A percentile compares a stretch with the other conserved stretches of the same genome.
Evolutionary conservation across 64 coral and sea anemone genomes (phyloP).

Genomic region (Orbicella faveolata): DNA sequence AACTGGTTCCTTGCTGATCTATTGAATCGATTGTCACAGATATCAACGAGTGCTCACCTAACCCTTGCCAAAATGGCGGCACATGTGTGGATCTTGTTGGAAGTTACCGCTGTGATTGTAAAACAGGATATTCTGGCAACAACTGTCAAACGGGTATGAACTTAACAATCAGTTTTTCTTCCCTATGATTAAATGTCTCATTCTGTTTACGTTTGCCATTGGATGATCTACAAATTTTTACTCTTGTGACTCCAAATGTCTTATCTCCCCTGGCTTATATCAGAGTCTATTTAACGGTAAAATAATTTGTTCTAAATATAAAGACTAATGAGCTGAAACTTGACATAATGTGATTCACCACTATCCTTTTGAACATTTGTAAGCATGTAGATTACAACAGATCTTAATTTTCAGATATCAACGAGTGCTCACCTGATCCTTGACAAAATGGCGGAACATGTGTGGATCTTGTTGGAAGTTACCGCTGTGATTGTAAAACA

Average conservation of each 20-base stretch:
- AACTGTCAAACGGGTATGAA: slow-evolving; percentile 27
- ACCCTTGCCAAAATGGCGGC: slow-evolving; percentile 29
- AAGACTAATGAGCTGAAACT: no score
- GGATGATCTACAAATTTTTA: no score
- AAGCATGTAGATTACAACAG: no score
- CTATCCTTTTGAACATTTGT: no score
- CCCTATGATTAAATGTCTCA: neutral
- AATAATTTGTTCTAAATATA: no score
- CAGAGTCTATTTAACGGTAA: no score
- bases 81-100: slow-evolving; percentile 40
- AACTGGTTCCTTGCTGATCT: no score
- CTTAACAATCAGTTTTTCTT: neutral
- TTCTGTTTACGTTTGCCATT: neutral
- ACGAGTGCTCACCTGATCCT: neutral
- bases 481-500: slow-evolving; percentile 38
- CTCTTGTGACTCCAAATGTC: no score
- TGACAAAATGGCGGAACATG: neutral
- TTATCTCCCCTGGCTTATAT: no score
- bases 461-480: slow-evolving; percentile 8
- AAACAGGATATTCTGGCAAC: slow-evolving; percentile 20
- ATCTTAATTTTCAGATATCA: neutral
- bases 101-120: slow-evolving; percentile 47
- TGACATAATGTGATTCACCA: no score
- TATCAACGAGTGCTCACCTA: slow-evolving; percentile 10
- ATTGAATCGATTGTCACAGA: neutral